Percentiles rank a stretch among this genome's conserved stretches.
Conservation (phyloP, 1,140 invertebrate genomes). For the Bombus waltoni region DNA sequence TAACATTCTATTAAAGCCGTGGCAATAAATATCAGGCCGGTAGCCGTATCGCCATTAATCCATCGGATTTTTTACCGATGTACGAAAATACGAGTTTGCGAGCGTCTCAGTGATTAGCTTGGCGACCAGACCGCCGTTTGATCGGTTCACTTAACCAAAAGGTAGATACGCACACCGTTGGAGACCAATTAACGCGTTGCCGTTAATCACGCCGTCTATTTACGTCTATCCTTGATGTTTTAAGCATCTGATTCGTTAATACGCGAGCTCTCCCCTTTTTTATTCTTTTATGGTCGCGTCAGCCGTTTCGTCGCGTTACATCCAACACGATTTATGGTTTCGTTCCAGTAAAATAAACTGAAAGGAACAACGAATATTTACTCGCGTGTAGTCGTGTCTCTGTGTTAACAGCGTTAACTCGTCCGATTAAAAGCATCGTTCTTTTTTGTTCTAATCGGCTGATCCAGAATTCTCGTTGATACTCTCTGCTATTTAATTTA, state of each 20-base stretch:
- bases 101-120: slow-evolving; percentile 21
- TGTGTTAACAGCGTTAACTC: neutral
- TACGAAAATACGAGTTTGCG: slow-evolving; percentile 34
- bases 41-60: slow-evolving; percentile 48
- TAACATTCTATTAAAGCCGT: slow-evolving; percentile 51
- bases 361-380: neutral
- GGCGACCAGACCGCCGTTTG: slow-evolving; percentile 9
- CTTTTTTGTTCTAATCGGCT: neutral
- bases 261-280: neutral
- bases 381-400: too few relatives aligned
- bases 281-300: slow-evolving; percentile 21
- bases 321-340: slow-evolving; percentile 17
- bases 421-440: neutral
- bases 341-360: slow-evolving; percentile 4
- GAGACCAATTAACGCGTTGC: slow-evolving; percentile 50
- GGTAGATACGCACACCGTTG: slow-evolving; percentile 43
- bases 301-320: slow-evolving; percentile 16
- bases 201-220: slow-evolving; percentile 51
- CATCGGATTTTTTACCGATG: slow-evolving; percentile 2
- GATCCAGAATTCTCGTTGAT: too few relatives aligned
- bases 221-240: slow-evolving; percentile 48
- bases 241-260: neutral
- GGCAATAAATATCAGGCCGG: slow-evolving; percentile 38
- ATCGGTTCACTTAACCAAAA: slow-evolving; percentile 42
- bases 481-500: neutral